Conservation (phyloP, 1,140 invertebrate genomes). For the Megalopta genalis region DNA sequence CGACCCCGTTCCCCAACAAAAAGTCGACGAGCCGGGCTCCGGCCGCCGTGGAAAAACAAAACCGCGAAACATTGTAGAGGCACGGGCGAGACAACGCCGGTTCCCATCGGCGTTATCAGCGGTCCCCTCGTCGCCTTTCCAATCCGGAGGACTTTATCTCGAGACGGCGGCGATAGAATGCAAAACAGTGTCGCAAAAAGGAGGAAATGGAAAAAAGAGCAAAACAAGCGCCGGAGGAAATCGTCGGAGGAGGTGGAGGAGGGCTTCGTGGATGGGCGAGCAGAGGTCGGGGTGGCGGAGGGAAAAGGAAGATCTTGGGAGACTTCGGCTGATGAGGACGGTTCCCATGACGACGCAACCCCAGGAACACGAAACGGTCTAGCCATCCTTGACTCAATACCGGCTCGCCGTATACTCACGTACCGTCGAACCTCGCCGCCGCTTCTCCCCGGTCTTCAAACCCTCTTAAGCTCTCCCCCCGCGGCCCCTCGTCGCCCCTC, state of each 20-base stretch:
- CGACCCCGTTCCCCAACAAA: neutral
- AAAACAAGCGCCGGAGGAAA: neutral
- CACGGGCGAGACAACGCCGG: neutral
- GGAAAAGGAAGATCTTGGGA: conserved; percentile 58
- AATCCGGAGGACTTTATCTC: conserved; percentile 26
- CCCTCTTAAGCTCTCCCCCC: conserved; percentile 48
- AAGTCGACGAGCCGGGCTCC: neutral
- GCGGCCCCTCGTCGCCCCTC: neutral
- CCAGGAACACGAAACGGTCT: conserved; percentile 73
- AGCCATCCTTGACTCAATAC: conserved; percentile 74
- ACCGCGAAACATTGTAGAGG: conserved; percentile 5
- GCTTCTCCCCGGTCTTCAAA: conserved; percentile 51
- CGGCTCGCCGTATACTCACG: conserved; percentile 52
- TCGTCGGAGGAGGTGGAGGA: neutral
- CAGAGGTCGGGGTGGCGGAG: neutral
- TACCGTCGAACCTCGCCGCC: conserved; percentile 52
- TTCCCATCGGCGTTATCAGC: conserved; percentile 12
- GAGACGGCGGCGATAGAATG: conserved; percentile 3
- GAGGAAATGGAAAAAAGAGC: neutral
- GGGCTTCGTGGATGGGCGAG: no score
- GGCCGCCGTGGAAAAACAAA: neutral
- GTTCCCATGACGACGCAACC: conserved; percentile 78
- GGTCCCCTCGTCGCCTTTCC: neutral
- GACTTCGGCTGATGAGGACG: conserved; percentile 74
- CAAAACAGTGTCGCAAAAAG: conserved; percentile 37